Evolutionary conservation across 2,113 vertebrate genomes (phyloP).

Genomic region (Malurus cyaneus): DNA sequence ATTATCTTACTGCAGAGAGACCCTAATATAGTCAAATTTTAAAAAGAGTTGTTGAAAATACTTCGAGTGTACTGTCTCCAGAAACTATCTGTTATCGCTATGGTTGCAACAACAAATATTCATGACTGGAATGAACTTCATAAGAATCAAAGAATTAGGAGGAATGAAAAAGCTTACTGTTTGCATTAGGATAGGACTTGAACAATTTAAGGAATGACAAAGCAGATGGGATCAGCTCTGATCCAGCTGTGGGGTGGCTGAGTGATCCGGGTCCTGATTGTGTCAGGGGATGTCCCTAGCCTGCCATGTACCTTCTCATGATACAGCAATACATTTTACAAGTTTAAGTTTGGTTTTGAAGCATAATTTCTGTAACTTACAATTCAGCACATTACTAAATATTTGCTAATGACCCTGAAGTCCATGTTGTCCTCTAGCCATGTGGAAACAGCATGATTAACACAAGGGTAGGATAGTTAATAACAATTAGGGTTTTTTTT

Average conservation of each 20-base stretch:
- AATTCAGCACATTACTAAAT: background rate
- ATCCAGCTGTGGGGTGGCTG: background rate
- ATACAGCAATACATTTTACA: background rate
- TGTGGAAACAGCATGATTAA: background rate
- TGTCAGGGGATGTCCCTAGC: background rate
- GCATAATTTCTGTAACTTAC: background rate
- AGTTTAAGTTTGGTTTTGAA: background rate
- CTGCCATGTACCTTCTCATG: background rate
- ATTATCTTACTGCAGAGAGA: background rate
- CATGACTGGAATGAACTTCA: background rate
- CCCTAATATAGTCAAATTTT: background rate
- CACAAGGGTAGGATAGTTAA: background rate
- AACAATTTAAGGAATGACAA: constrained; percentile 3
- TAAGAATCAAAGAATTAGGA: constrained; percentile 23
- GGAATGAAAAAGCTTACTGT: constrained; percentile 28
- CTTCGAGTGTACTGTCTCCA: background rate
- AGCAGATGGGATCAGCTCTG: background rate
- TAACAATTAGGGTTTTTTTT: background rate
- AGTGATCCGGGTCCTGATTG: background rate
- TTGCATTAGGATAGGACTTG: background rate
- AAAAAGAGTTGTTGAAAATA: background rate
- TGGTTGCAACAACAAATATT: constrained; percentile 47
- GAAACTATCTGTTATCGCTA: constrained; percentile 14
- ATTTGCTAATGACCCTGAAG: background rate
- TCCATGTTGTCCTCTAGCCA: background rate